A percentile compares a stretch with the other conserved stretches of the same genome.
Conservation (phyloP, 2,888 invertebrate genomes). For the Trichogramma dendrolimi region DNA sequence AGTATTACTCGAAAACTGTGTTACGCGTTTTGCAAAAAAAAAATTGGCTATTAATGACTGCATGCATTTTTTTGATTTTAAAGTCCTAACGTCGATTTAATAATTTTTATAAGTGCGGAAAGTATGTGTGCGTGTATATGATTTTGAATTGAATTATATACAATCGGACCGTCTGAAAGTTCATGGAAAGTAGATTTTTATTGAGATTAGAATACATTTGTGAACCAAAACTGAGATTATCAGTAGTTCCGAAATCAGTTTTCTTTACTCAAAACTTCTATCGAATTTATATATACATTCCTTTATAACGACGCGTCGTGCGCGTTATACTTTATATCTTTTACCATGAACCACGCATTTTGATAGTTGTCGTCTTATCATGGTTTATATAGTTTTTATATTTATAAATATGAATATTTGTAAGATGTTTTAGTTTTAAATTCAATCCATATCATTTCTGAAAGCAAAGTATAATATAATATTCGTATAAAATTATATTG, state of each 20-base stretch:
- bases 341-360: slow-evolving; percentile 24
- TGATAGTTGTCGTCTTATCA: slow-evolving; percentile 26
- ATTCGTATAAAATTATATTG: slow-evolving; percentile 16
- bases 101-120: slow-evolving; percentile 2
- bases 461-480: no score
- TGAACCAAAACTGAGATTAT: slow-evolving; percentile 6
- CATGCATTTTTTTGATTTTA: no score
- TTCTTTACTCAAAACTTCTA: neutral
- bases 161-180: slow-evolving; percentile 17
- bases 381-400: slow-evolving; percentile 11
- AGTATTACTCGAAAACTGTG: no score
- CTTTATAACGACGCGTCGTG: neutral
- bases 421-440: slow-evolving; percentile 3
- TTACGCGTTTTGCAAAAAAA: no score
- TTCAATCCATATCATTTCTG: neutral
- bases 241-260: slow-evolving; percentile 2
- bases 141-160: slow-evolving; percentile 26
- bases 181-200: slow-evolving; percentile 17
- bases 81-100: no score
- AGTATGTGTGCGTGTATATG: slow-evolving; percentile 26
- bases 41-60: no score
- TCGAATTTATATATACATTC: slow-evolving; percentile 18
- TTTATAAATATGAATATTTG: slow-evolving; percentile 10
- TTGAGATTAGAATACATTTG: slow-evolving; percentile 15
- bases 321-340: slow-evolving; percentile 1